Evolutionary conservation across 2,113 vertebrate genomes (phyloP).

Genomic region (Phylloscopus trochilus): DNA sequence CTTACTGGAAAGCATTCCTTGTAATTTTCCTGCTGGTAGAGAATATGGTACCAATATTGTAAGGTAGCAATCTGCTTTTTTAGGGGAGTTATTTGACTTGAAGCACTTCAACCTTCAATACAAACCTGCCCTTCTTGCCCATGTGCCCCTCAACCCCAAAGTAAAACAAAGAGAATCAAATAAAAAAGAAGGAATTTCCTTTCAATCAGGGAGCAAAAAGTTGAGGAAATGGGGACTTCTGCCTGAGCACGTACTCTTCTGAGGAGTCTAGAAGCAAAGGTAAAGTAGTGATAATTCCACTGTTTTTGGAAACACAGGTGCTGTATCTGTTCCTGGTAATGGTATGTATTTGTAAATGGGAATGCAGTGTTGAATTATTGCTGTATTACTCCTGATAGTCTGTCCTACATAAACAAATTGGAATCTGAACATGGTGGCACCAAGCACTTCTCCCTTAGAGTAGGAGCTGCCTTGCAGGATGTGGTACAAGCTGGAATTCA

Average conservation of each 20-base stretch:
- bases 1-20: not conserved
- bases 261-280: not conserved
- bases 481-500: not conserved
- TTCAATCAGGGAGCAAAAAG: not conserved
- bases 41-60: not conserved
- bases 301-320: not conserved
- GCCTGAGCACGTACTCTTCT: not conserved
- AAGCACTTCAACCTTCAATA: not conserved
- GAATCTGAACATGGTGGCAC: not conserved
- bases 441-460: fast-evolving
- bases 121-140: not conserved
- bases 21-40: not conserved
- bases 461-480: not conserved
- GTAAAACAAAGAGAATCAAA: not conserved
- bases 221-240: not conserved
- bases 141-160: not conserved
- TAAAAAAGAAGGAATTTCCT: not conserved
- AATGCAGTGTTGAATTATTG: not conserved
- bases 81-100: fast-evolving
- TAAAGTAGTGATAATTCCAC: not conserved
- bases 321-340: not conserved
- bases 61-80: not conserved
- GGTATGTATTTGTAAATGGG: not conserved
- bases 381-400: not conserved
- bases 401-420: not conserved